A percentile compares a stretch with the other conserved stretches of the same genome.
Conservation (phyloP, 2,888 invertebrate species). For the Microctonus brassicae region DNA sequence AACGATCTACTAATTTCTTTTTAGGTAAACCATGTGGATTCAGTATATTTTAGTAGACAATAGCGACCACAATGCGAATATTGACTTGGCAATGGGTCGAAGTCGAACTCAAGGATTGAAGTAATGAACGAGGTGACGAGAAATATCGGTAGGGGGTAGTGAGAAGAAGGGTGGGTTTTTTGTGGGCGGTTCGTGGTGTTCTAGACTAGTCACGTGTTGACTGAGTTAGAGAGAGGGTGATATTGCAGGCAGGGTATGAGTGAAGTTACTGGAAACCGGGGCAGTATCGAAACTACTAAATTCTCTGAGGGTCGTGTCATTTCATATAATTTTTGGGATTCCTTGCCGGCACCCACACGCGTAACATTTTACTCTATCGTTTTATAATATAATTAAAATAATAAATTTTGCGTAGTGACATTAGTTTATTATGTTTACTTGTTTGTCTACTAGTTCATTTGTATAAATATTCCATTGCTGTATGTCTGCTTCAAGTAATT, state of each 20-base stretch:
- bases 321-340: neutral
- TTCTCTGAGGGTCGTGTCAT: neutral
- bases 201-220: slow-evolving; percentile 23
- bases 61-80: slow-evolving; percentile 53
- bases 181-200: slow-evolving; percentile 13
- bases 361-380: no score
- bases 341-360: no score
- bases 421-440: neutral
- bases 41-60: slow-evolving; percentile 59
- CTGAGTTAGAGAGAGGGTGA: slow-evolving; percentile 23
- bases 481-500: neutral
- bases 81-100: slow-evolving; percentile 54
- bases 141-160: slow-evolving; percentile 44
- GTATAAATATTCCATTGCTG: neutral
- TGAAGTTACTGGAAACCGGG: slow-evolving; percentile 22
- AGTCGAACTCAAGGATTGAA: slow-evolving; percentile 31
- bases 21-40: no score
- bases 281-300: neutral
- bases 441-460: no score
- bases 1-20: neutral
- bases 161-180: slow-evolving; percentile 6
- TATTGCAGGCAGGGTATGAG: slow-evolving; percentile 6
- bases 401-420: neutral
- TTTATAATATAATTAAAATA: no score
- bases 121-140: slow-evolving; percentile 41